These are phyloP conservation scores for Echiichthys vipera DNA, from an alignment of 2,797 vertebrate genomes.

Conservation along the genomic window DNA sequence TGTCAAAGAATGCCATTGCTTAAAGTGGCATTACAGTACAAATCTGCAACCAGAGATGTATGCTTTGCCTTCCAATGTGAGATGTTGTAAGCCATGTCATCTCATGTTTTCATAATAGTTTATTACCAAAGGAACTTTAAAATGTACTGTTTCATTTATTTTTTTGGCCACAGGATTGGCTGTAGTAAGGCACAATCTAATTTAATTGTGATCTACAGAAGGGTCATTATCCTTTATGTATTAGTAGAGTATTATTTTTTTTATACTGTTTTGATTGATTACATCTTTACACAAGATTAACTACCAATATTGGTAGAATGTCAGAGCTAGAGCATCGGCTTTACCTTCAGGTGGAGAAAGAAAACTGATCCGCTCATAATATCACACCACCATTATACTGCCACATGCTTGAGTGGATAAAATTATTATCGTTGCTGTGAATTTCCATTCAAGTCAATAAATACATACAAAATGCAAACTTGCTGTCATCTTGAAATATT, in stretches of 20 bases:
- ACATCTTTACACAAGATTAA: conserved; percentile 6
- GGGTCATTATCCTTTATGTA: background rate
- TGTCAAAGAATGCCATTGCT: background rate
- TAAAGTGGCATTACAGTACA: background rate
- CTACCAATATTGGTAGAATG: background rate
- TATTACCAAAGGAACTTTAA: background rate
- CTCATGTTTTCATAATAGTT: background rate
- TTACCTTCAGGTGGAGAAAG: conserved; percentile 4
- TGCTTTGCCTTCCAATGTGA: background rate
- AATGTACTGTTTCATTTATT: background rate
- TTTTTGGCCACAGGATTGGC: background rate
- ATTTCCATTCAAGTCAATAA: conserved; percentile 41
- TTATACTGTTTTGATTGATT: conserved; percentile 17
- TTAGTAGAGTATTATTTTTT: background rate
- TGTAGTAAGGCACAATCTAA: background rate
- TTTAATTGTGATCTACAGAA: background rate
- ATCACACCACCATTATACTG: conserved; percentile 18
- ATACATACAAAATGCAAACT: conserved; percentile 20
- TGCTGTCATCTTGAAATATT: conserved; percentile 38
- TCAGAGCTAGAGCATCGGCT: background rate
- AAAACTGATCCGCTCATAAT: conserved; percentile 18
- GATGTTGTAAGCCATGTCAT: background rate
- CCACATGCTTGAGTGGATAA: conserved; percentile 33
- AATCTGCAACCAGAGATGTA: background rate
- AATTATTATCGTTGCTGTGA: conserved; percentile 31